A percentile compares a stretch with the other conserved stretches of the same genome.
Conservation (phyloP, 2,888 invertebrate genomes). For the Drosophila stalkeri region DNA sequence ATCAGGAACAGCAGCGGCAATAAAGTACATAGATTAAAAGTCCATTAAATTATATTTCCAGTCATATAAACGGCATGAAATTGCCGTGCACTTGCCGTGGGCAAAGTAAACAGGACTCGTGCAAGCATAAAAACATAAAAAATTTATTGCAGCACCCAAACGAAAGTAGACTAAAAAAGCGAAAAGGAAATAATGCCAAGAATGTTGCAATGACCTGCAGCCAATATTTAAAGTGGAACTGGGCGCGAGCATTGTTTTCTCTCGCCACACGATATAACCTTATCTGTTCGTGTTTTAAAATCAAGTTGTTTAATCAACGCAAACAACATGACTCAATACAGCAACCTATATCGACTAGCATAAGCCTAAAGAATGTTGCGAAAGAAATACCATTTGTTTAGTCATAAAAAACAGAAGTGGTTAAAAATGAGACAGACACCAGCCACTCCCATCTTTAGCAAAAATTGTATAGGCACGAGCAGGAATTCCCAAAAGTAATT, state of each 20-base stretch:
- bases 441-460: conserved; percentile 1
- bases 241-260: conserved; percentile 5
- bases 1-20: conserved; percentile 47
- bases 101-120: conserved; percentile 49
- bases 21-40: conserved; percentile 75
- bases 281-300: conserved; percentile 3
- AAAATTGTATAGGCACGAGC: not conserved
- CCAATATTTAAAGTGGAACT: conserved; percentile 7
- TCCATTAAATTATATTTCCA: conserved; percentile 71
- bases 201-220: conserved; percentile 50
- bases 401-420: not conserved
- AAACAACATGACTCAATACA: conserved; percentile 4
- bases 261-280: not conserved
- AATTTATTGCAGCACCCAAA: conserved; percentile 60
- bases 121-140: conserved; percentile 62
- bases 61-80: conserved; percentile 68
- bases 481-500: conserved; percentile 13
- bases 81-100: conserved; percentile 55
- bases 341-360: not conserved
- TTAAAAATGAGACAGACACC: not conserved
- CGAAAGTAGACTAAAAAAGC: conserved; percentile 18
- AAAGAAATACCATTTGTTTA: not conserved
- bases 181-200: conserved; percentile 16
- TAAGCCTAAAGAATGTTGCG: not conserved
- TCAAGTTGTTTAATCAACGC: conserved; percentile 4